These are phyloP conservation scores for Ptilonorhynchus violaceus DNA, from an alignment of 2,113 vertebrate species.

Conservation along the genomic window DNA sequence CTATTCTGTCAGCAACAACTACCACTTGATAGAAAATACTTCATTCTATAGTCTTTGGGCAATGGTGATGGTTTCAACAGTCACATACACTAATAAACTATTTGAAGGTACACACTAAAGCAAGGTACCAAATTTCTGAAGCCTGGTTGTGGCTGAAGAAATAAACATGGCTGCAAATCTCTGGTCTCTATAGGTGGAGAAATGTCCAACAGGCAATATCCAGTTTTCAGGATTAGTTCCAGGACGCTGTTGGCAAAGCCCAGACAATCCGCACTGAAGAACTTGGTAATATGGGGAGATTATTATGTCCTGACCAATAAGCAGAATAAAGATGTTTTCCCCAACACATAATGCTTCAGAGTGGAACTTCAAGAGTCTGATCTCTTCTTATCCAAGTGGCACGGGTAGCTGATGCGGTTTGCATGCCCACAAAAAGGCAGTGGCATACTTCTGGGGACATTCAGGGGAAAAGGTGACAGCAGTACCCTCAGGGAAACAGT, in stretches of 20 bases:
- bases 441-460: background rate
- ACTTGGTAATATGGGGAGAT: accelerated
- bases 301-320: background rate
- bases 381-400: background rate
- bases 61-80: background rate
- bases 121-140: background rate
- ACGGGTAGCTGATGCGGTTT: accelerated
- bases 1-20: background rate
- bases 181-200: background rate
- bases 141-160: background rate
- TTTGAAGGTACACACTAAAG: background rate
- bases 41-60: background rate
- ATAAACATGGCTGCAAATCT: background rate
- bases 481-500: background rate
- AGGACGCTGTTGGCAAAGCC: background rate
- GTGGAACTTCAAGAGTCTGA: background rate
- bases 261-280: background rate
- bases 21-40: background rate
- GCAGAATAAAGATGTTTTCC: background rate
- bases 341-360: background rate
- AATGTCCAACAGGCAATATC: background rate
- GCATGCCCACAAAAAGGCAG: background rate
- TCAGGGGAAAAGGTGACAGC: background rate
- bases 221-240: background rate
- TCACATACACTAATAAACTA: background rate